phyloP scores from a whole-genome alignment of 2,888 invertebrate species.

The Amphipyra tragopoginis region DNA sequence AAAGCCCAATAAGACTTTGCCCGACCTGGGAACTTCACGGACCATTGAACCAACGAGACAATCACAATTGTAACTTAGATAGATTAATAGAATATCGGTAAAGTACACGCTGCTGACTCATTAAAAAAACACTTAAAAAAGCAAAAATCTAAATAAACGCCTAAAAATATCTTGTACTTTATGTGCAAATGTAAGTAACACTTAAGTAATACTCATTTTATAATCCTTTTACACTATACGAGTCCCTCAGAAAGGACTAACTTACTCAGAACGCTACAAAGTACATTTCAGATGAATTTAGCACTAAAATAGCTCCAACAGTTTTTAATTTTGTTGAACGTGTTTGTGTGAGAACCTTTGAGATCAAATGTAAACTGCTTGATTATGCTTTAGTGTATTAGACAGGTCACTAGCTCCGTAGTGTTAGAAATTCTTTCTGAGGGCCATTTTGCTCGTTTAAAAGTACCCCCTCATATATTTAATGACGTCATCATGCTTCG shows the following conservation, averaged over 20 bases:
- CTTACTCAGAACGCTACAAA: conserved; percentile 16
- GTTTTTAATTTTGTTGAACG: conserved; percentile 31
- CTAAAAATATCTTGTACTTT: too few relatives aligned
- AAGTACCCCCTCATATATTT: neutral
- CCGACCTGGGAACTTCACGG: too few relatives aligned
- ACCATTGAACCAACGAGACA: too few relatives aligned
- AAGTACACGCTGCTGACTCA: too few relatives aligned
- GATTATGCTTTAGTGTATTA: neutral
- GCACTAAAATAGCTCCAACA: conserved; percentile 8
- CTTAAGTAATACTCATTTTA: conserved; percentile 29
- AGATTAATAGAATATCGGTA: too few relatives aligned
- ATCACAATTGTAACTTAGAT: too few relatives aligned
- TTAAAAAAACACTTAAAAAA: too few relatives aligned
- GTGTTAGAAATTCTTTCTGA: conserved; percentile 1
- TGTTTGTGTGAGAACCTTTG: neutral
- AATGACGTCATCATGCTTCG: neutral
- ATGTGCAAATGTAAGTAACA: too few relatives aligned
- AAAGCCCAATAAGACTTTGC: too few relatives aligned
- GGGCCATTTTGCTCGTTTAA: neutral
- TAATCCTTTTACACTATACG: conserved; percentile 30
- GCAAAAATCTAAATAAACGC: too few relatives aligned
- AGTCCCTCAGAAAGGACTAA: conserved; percentile 16
- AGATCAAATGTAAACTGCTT: neutral
- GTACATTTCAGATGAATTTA: conserved; percentile 32
- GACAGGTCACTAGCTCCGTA: neutral